Percentiles rank a stretch among this genome's conserved stretches.
These are phyloP conservation scores for Ditylenchus weischeri DNA, from an alignment of 2,888 invertebrate species.

Conservation along the genomic window DNA sequence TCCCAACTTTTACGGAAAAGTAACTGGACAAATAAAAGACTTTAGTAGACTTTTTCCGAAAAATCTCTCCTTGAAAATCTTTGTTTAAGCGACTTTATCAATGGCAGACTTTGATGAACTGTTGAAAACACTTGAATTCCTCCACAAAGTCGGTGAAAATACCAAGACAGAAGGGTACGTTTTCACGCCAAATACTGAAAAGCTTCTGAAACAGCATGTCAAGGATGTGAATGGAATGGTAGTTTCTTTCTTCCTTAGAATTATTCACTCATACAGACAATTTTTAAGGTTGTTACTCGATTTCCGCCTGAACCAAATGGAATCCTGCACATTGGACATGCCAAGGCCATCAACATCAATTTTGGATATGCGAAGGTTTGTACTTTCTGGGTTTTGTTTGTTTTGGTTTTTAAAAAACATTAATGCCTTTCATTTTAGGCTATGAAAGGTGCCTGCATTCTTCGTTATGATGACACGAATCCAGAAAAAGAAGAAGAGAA, in stretches of 20 bases:
- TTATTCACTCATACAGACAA: background rate
- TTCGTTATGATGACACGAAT: constrained; percentile 97
- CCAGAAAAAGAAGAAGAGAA: constrained; percentile 89
- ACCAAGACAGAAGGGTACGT: constrained; percentile 93
- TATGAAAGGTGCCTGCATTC: constrained; percentile 78
- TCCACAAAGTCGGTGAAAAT: constrained; percentile 95
- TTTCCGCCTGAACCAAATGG: constrained; percentile 99
- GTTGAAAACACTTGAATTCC: constrained; percentile 65
- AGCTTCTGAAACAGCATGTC: constrained; percentile 79
- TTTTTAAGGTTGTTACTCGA: constrained; percentile 73
- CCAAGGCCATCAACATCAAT: constrained; percentile 98
- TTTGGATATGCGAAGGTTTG: constrained; percentile 84
- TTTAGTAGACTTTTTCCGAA: no score
- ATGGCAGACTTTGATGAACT: background rate
- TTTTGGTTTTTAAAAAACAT: no score
- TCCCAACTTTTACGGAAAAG: no score
- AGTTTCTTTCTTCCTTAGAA: background rate
- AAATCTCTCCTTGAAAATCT: no score
- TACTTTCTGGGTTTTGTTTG: background rate
- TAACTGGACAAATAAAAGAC: no score
- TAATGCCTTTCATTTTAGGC: constrained; percentile 63
- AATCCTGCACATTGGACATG: constrained; percentile 96
- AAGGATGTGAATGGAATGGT: constrained; percentile 79
- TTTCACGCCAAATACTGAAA: constrained; percentile 80
- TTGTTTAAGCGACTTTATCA: background rate